Percentiles rank a stretch among this genome's conserved stretches.
phyloP scores from a whole-genome alignment of 2,888 invertebrate genomes.

The Andrena chrysosceles region DNA sequence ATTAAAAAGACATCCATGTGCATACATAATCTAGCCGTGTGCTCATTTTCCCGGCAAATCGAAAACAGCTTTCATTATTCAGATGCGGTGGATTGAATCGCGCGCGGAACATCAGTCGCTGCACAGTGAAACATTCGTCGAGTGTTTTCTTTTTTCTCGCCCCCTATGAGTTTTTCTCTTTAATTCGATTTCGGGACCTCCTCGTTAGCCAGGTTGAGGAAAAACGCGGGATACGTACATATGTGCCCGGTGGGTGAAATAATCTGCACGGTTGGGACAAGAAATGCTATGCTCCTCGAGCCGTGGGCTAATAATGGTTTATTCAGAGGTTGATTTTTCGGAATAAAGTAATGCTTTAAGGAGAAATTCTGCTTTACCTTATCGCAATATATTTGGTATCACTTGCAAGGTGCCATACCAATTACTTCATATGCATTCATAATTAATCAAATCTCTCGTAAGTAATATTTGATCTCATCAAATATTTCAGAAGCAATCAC shows the following conservation, averaged over 20 bases:
- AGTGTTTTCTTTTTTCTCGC: not conserved
- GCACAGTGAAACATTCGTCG: slow-evolving; percentile 17
- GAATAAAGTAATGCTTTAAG: no score
- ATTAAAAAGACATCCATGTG: not conserved
- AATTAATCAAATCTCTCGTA: no score
- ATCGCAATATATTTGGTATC: no score
- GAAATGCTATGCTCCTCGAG: slow-evolving; percentile 45
- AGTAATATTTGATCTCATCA: no score
- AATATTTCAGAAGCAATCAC: no score
- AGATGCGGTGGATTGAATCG: slow-evolving; percentile 25
- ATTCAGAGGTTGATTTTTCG: no score
- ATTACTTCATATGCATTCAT: no score
- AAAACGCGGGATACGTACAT: slow-evolving; percentile 45
- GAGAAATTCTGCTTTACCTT: no score
- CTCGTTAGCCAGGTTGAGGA: slow-evolving; percentile 31
- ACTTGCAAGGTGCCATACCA: no score
- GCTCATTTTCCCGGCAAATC: slow-evolving; percentile 26
- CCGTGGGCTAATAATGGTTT: no score
- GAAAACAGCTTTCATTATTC: slow-evolving; percentile 37
- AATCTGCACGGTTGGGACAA: slow-evolving; percentile 33
- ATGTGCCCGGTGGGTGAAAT: slow-evolving; percentile 14
- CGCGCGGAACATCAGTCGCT: slow-evolving; percentile 1
- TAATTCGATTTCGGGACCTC: slow-evolving; percentile 35
- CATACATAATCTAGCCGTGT: not conserved
- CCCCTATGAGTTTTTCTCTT: slow-evolving; percentile 22